phyloP scores from a whole-genome alignment of 2,888 invertebrate genomes.

The Eupithecia subfuscata region DNA sequence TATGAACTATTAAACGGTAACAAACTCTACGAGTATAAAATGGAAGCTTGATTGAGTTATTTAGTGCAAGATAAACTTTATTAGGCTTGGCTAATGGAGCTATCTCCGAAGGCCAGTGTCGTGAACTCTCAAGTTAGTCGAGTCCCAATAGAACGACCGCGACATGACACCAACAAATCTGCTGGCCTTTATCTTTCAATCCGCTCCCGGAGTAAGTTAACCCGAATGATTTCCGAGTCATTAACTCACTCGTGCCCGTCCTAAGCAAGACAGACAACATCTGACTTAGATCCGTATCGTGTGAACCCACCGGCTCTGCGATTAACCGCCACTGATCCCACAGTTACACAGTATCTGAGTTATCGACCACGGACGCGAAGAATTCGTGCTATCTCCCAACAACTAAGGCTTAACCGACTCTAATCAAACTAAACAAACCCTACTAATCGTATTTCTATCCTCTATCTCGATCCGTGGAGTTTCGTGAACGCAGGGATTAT shows the following conservation, averaged over 20 bases:
- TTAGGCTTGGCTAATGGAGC: slow-evolving; percentile 39
- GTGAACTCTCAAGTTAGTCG: slow-evolving; percentile 43
- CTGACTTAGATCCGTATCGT: slow-evolving; percentile 81
- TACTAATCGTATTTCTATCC: slow-evolving; percentile 80
- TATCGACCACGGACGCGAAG: slow-evolving; percentile 80
- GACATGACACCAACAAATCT: slow-evolving; percentile 79
- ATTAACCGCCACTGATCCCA: slow-evolving; percentile 73
- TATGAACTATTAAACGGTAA: slow-evolving; percentile 4
- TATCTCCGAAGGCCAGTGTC: slow-evolving; percentile 29
- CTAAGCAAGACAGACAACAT: slow-evolving; percentile 84
- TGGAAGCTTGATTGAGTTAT: slow-evolving; percentile 11
- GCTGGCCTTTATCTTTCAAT: slow-evolving; percentile 80
- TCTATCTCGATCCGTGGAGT: slow-evolving; percentile 73
- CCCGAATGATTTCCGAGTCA: slow-evolving; percentile 83
- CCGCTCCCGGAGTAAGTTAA: slow-evolving; percentile 76
- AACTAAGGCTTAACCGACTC: slow-evolving; percentile 77
- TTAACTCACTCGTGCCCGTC: slow-evolving; percentile 77
- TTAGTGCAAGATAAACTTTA: slow-evolving; percentile 32
- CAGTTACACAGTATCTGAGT: slow-evolving; percentile 75
- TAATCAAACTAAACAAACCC: slow-evolving; percentile 83
- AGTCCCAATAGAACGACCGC: slow-evolving; percentile 52
- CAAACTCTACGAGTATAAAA: slow-evolving; percentile 6
- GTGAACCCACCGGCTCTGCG: slow-evolving; percentile 75
- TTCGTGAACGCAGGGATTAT: slow-evolving; percentile 75
- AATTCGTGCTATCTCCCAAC: slow-evolving; percentile 80